A percentile compares a stretch with the other conserved stretches of the same genome.
Conservation (phyloP, 2,888 invertebrate species). For the Hirtodrosophila trivittata region DNA sequence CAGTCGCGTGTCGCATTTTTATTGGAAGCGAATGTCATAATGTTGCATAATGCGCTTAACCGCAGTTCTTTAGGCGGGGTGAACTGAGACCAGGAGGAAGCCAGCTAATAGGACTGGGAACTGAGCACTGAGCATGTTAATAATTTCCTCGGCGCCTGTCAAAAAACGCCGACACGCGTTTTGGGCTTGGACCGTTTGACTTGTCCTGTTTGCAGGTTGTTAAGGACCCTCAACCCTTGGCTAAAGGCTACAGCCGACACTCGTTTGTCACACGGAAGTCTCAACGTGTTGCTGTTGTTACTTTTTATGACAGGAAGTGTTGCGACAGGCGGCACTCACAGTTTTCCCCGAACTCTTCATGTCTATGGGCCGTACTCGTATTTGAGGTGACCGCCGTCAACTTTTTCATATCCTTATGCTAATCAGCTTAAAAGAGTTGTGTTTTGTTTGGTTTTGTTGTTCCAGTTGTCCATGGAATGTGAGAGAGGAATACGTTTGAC, state of each 20-base stretch:
- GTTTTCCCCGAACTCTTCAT: constrained; percentile 48
- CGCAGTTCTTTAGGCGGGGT: constrained; percentile 41
- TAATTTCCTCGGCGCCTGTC: constrained; percentile 53
- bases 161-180: constrained; percentile 70
- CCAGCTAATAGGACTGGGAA: constrained; percentile 13
- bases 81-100: constrained; percentile 1
- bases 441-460: constrained; percentile 9
- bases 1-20: constrained; percentile 64
- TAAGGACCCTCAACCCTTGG: constrained; percentile 65
- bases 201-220: constrained; percentile 73
- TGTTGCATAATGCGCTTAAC: constrained; percentile 78
- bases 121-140: constrained; percentile 57
- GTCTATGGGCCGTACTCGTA: constrained; percentile 4
- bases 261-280: constrained; percentile 70
- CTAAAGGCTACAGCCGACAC: constrained; percentile 12
- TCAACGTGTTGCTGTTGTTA: constrained; percentile 48
- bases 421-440: constrained; percentile 56
- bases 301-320: constrained; percentile 76
- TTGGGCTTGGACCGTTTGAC: constrained; percentile 69
- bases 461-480: constrained; percentile 37
- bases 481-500: constrained; percentile 44
- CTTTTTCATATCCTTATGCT: constrained; percentile 73
- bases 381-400: constrained; percentile 23
- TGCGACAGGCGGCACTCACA: constrained; percentile 48
- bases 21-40: constrained; percentile 61